Evolutionary conservation across 2,113 vertebrate genomes (phyloP).

Genomic region (Clinocottus analis): DNA sequence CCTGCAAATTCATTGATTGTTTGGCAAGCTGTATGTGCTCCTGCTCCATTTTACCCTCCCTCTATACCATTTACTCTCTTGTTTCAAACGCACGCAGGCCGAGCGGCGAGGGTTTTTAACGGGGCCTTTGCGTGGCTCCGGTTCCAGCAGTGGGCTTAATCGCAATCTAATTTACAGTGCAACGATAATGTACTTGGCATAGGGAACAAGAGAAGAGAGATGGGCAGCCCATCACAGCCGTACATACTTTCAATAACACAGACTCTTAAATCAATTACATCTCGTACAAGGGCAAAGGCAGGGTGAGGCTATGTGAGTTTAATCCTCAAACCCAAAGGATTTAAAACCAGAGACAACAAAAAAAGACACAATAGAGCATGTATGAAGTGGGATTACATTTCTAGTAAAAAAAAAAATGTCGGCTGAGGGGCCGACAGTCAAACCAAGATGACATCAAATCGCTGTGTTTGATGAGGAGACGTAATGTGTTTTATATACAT

Average conservation of each 20-base stretch:
- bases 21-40: constrained; percentile 74
- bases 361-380: background rate
- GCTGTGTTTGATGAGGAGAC: constrained; percentile 6
- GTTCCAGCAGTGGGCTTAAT: constrained; percentile 74
- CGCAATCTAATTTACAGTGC: constrained; percentile 81
- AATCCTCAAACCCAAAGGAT: constrained; percentile 31
- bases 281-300: constrained; percentile 43
- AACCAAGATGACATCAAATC: constrained; percentile 22
- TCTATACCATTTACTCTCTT: constrained; percentile 61
- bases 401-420: no score
- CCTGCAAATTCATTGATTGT: constrained; percentile 82
- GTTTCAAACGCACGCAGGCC: constrained; percentile 64
- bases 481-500: background rate
- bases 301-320: constrained; percentile 29
- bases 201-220: constrained; percentile 63
- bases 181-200: constrained; percentile 77
- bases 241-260: constrained; percentile 59
- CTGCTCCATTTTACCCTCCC: constrained; percentile 63
- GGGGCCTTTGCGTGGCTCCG: constrained; percentile 28
- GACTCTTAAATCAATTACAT: constrained; percentile 74
- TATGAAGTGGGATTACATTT: constrained; percentile 11
- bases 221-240: constrained; percentile 61
- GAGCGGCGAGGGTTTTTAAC: constrained; percentile 58
- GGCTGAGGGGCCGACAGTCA: background rate
- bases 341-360: constrained; percentile 28